Evolutionary conservation across 2,888 invertebrate genomes (phyloP).

Genomic region (Hypomecis atomaria): DNA sequence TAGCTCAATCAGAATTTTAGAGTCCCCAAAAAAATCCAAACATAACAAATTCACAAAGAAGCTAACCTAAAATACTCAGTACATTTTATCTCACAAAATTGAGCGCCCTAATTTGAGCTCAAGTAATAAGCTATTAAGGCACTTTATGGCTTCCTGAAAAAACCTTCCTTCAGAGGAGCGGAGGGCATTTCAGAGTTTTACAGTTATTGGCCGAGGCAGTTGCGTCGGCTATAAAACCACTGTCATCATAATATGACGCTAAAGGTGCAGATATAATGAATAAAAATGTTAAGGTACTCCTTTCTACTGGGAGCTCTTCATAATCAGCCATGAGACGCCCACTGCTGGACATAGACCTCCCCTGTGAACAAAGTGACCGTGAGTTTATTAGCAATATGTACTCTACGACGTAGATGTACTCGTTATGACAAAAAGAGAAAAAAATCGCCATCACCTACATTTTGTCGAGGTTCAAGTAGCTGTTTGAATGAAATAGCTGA

Average conservation of each 20-base stretch:
- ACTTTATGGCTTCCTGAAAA: conserved; percentile 27
- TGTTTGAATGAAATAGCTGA: too few relatives aligned
- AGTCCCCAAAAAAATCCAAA: background rate
- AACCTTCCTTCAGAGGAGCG: conserved; percentile 20
- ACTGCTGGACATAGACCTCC: too few relatives aligned
- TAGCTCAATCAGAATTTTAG: conserved; percentile 1
- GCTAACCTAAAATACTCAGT: background rate
- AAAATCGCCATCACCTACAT: too few relatives aligned
- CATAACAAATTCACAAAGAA: background rate
- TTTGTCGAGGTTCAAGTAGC: too few relatives aligned
- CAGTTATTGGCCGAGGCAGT: conserved; percentile 36
- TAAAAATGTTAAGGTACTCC: too few relatives aligned
- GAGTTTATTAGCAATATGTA: too few relatives aligned
- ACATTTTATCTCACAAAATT: conserved; percentile 10
- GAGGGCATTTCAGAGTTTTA: conserved; percentile 30
- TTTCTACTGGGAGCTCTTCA: too few relatives aligned
- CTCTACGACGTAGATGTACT: too few relatives aligned
- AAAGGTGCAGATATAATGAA: background rate
- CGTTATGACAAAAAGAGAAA: too few relatives aligned
- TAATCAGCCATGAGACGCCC: too few relatives aligned
- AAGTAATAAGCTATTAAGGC: conserved; percentile 26
- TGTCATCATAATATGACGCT: conserved; percentile 34
- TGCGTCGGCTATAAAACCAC: conserved; percentile 31
- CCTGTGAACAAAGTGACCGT: too few relatives aligned
- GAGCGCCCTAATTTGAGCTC: conserved; percentile 16